Evolutionary conservation across 2,797 vertebrate species (phyloP).

Genomic region (Sebastes oblongus): DNA sequence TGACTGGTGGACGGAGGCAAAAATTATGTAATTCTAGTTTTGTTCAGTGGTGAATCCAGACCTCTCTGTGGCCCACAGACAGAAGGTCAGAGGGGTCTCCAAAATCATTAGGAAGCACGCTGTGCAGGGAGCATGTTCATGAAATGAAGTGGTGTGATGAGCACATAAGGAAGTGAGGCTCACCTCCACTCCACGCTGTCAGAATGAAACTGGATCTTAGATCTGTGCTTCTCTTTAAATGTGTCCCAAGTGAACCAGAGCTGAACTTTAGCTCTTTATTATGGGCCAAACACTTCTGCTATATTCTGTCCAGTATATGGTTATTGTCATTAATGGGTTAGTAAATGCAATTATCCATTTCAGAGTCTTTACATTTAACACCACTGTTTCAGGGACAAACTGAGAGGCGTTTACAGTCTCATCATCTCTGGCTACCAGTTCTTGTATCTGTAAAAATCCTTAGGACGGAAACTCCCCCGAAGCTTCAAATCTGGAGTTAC

Average conservation of each 20-base stretch:
- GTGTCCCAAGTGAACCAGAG: background rate
- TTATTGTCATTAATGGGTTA: background rate
- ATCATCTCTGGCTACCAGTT: background rate
- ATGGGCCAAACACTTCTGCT: background rate
- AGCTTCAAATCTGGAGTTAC: background rate
- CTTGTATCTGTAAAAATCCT: background rate
- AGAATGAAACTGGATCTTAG: slow-evolving; percentile 2
- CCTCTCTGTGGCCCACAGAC: background rate
- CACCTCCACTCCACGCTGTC: background rate
- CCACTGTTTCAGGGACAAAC: background rate
- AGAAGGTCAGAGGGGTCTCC: background rate
- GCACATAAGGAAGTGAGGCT: background rate
- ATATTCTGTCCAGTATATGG: background rate
- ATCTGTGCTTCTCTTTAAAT: background rate
- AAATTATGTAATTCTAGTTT: background rate
- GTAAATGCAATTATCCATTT: background rate
- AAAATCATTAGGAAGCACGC: background rate
- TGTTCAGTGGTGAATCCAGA: background rate
- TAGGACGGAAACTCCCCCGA: background rate
- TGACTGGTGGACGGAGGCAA: too few species aligned
- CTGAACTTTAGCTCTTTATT: background rate
- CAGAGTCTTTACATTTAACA: background rate
- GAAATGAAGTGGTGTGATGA: background rate
- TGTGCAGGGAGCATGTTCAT: background rate
- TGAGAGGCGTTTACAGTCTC: background rate